Evolutionary conservation across 2,113 vertebrate genomes (phyloP).

Genomic region (Datnioides undecimradiatus): DNA sequence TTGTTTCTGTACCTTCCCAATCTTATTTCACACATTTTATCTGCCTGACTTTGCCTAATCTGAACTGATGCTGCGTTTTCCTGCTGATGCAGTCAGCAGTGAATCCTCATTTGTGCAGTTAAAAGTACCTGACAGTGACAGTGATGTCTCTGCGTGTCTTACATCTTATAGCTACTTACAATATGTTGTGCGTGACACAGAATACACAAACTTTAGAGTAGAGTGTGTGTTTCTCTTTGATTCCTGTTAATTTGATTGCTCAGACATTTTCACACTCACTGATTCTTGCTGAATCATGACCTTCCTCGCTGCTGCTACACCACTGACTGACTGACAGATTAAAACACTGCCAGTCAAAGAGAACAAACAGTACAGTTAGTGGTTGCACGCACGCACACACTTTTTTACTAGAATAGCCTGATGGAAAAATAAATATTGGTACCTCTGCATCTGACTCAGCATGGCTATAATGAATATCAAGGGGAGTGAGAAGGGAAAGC

Average conservation of each 20-base stretch:
- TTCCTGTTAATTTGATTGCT: conserved; percentile 28
- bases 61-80: conserved; percentile 2
- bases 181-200: too few relatives aligned
- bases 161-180: neutral
- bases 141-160: neutral
- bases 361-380: conserved; percentile 29
- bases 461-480: conserved; percentile 55
- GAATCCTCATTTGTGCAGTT: neutral
- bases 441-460: conserved; percentile 47
- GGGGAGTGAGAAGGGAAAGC: conserved; percentile 37
- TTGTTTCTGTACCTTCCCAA: neutral
- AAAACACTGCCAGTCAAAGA: conserved; percentile 39
- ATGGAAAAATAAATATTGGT: conserved; percentile 71
- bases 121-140: neutral
- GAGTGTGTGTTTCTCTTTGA: neutral
- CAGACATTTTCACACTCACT: neutral
- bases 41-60: conserved; percentile 33
- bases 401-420: conserved; percentile 26
- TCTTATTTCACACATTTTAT: neutral
- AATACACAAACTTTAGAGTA: neutral
- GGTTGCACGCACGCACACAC: neutral
- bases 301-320: conserved; percentile 50
- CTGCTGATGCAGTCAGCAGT: neutral
- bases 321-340: conserved; percentile 44
- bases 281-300: conserved; percentile 70